Conservation (phyloP, 2,113 vertebrate genomes). For the Festucalex cinctus region DNA sequence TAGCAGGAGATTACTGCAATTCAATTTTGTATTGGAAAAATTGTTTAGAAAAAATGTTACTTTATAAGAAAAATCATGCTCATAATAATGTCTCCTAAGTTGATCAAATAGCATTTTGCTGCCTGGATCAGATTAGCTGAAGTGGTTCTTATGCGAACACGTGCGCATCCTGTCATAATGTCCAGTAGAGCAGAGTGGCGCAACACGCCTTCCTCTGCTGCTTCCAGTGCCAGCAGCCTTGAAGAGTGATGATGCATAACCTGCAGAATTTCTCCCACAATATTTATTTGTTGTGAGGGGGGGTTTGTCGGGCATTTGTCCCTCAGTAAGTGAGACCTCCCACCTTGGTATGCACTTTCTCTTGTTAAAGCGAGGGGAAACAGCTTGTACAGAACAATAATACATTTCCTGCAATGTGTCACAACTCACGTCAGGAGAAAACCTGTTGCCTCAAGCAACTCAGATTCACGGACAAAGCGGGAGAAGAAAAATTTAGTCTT, state of each 20-base stretch:
- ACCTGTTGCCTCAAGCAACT: slow-evolving; percentile 32
- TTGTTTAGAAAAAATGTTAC: not conserved
- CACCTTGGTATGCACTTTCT: slow-evolving; percentile 19
- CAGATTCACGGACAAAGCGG: slow-evolving; percentile 26
- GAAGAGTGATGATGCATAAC: slow-evolving; percentile 60
- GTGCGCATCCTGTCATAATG: slow-evolving; percentile 34
- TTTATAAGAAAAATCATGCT: not conserved
- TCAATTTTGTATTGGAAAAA: too few relatives aligned
- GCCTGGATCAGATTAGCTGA: slow-evolving; percentile 51
- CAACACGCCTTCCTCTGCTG: slow-evolving; percentile 50
- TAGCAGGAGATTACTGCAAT: too few relatives aligned
- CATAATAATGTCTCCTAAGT: slow-evolving; percentile 23
- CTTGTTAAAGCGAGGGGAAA: slow-evolving; percentile 52
- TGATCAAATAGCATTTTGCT: slow-evolving; percentile 48
- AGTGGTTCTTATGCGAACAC: slow-evolving; percentile 52
- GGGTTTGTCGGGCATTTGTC: slow-evolving; percentile 44
- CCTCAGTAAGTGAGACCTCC: slow-evolving; percentile 30
- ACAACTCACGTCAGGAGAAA: slow-evolving; percentile 41
- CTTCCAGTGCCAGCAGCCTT: slow-evolving; percentile 34
- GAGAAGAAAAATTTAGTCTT: slow-evolving; percentile 13
- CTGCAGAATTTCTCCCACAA: slow-evolving; percentile 40
- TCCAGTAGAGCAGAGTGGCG: slow-evolving; percentile 9
- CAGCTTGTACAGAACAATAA: slow-evolving; percentile 67
- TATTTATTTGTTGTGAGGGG: slow-evolving; percentile 53
- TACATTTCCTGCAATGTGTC: slow-evolving; percentile 62